Percentiles rank a stretch among this genome's conserved stretches.
phyloP scores from a whole-genome alignment of 2,888 invertebrate genomes.

The Lymantria dispar region DNA sequence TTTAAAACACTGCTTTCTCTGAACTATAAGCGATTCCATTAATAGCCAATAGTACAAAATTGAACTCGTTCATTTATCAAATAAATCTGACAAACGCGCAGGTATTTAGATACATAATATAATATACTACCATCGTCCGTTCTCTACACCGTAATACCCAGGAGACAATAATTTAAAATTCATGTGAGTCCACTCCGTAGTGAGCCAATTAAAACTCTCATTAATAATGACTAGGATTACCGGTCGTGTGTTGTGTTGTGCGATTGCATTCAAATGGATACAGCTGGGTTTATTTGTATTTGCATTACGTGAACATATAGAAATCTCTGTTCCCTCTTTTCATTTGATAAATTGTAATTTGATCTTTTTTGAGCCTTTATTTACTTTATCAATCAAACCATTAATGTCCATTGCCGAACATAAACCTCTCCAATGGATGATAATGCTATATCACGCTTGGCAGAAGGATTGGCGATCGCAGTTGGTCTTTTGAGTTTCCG shows the following conservation, averaged over 20 bases:
- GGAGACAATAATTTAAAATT: conserved; percentile 39
- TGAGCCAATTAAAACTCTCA: conserved; percentile 47
- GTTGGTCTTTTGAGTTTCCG: too few relatives aligned
- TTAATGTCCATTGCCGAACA: too few relatives aligned
- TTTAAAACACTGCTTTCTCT: too few relatives aligned
- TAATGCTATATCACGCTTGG: too few relatives aligned
- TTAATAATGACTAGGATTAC: conserved; percentile 44
- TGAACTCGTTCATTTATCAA: conserved; percentile 5
- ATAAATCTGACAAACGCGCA: conserved; percentile 16
- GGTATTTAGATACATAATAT: conserved; percentile 18
- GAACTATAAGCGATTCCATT: too few relatives aligned
- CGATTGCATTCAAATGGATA: conserved; percentile 31
- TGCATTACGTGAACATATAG: conserved; percentile 8
- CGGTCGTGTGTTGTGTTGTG: conserved; percentile 13
- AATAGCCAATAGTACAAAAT: too few relatives aligned
- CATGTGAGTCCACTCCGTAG: conserved; percentile 30
- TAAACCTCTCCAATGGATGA: too few relatives aligned
- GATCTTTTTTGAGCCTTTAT: not conserved
- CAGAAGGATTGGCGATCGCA: too few relatives aligned
- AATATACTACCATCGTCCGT: conserved; percentile 12
- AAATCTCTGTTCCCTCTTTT: not conserved
- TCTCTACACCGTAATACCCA: conserved; percentile 23
- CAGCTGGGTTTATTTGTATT: conserved; percentile 30
- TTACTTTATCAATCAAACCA: too few relatives aligned
- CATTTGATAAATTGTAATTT: too few relatives aligned